These are phyloP conservation scores for Scrobipalpa costella DNA, from an alignment of 2,888 invertebrate species.

Conservation along the genomic window DNA sequence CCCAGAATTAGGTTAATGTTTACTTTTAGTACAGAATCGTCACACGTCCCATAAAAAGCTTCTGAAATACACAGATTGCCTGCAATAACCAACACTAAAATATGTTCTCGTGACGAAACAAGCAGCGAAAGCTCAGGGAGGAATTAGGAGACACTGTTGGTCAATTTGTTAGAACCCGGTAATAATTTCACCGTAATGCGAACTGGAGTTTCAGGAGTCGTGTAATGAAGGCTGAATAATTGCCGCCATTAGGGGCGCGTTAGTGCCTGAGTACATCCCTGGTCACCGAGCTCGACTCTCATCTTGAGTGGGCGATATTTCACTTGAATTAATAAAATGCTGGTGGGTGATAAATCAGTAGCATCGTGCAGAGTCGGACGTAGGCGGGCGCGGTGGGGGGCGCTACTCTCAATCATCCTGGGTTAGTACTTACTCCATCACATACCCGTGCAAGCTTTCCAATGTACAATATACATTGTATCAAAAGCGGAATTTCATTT, in stretches of 20 bases:
- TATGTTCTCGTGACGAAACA: background rate
- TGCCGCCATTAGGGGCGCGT: conserved; percentile 12
- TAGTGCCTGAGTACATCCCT: conserved; percentile 4
- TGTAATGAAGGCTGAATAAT: conserved; percentile 19
- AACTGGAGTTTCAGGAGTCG: background rate
- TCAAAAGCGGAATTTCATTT: conserved; percentile 8
- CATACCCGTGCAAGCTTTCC: background rate
- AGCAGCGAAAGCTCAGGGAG: background rate
- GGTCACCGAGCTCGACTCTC: conserved; percentile 25
- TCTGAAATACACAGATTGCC: conserved; percentile 7
- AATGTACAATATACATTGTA: conserved; percentile 21
- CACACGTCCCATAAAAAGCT: background rate
- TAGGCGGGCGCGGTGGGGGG: conserved; percentile 21
- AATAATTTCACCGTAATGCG: background rate
- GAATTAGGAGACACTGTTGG: background rate
- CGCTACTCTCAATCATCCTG: conserved; percentile 25
- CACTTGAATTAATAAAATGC: conserved; percentile 41
- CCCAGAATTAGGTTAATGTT: conserved; percentile 14
- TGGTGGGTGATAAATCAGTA: conserved; percentile 41
- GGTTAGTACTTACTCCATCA: conserved; percentile 9
- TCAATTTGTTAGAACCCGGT: background rate
- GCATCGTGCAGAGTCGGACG: conserved; percentile 33
- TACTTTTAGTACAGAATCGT: conserved; percentile 8
- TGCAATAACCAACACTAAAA: background rate
- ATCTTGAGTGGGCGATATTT: conserved; percentile 37